phyloP scores from a whole-genome alignment of 2,888 invertebrate species.

The Heliconius aoede region DNA sequence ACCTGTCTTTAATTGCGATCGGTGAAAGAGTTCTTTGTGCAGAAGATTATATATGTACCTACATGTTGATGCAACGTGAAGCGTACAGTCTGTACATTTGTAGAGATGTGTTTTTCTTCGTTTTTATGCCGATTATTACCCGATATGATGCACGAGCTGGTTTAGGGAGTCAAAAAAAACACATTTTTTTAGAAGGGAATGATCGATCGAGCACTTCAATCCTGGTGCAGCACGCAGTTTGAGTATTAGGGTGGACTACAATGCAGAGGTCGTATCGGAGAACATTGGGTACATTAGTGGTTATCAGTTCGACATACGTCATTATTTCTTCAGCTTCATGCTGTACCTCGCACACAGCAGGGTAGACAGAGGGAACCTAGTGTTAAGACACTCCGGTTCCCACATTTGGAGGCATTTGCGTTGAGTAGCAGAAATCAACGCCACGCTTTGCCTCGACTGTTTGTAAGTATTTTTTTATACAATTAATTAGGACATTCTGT shows the following conservation, averaged over 20 bases:
- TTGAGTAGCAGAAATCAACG: too few relatives aligned
- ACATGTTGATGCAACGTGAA: not conserved
- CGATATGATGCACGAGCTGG: conserved; percentile 19
- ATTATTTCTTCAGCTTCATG: too few relatives aligned
- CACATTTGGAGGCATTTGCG: too few relatives aligned
- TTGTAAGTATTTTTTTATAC: too few relatives aligned
- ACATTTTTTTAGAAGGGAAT: not conserved
- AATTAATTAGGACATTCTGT: too few relatives aligned
- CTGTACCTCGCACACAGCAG: too few relatives aligned
- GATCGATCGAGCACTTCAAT: conserved; percentile 8
- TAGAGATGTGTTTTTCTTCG: conserved; percentile 17
- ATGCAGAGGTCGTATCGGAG: not conserved
- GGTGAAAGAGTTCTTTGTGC: conserved; percentile 43
- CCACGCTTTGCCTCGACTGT: too few relatives aligned
- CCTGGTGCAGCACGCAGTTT: not conserved
- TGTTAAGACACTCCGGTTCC: too few relatives aligned
- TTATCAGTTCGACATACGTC: not conserved
- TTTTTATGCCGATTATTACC: conserved; percentile 21
- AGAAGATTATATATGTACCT: conserved; percentile 23
- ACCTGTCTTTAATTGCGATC: conserved; percentile 51
- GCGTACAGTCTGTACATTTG: conserved; percentile 3
- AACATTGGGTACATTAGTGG: not conserved
- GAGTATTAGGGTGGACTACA: not conserved
- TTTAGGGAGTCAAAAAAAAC: conserved; percentile 13
- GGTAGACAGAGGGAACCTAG: too few relatives aligned